Base-by-base conservation (phyloP, 1,140 invertebrate species). In the Parapsyche elsis region DNA sequence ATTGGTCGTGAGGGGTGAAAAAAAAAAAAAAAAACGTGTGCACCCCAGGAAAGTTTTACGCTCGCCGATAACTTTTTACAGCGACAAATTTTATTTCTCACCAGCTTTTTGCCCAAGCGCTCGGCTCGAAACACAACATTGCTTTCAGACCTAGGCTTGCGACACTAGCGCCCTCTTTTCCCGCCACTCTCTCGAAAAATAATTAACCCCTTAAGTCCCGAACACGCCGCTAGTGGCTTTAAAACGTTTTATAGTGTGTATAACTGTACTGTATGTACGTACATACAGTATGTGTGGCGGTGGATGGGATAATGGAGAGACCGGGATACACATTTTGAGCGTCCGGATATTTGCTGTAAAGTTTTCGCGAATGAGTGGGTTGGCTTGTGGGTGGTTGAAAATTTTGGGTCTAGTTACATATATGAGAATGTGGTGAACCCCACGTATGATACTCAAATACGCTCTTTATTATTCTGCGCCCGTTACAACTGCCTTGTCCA, bases 41-140 rank as follows among this genome's bases (percentile, higher is more conserved):
- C 44, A 21, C 1, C 44, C 67, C 24, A 49, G 46, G 26, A 59
- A 79, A 79, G 78, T 79, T 79, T 73, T 79, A 79, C 78, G 78
- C 64, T 64, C 67, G 77, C 12, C 49, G 78, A 79, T 79, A 79
- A 79, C 78, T 79, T 79, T 79, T 79, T 79, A 79, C 67, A 45
- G 53, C 67, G 67, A 79, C 78, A 79, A 79, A 79, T 79, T 79
- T 79, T 73, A 79, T 79, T 71, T 59, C 78, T 45, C 67, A 71
- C 67, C 46, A 4, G 0, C 64, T 26, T 19, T 75, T 73, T 46
- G n/a, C 45, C 19, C 16, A 9, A 5, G 24, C 24, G 23, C 67
- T 21, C 45, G 5, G 5, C 14, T 16, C 61, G 61, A 19, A 67
- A 67, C 71, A 73, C 71, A 73, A 38, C 71, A 73, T 73, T 73